Conservation (phyloP, 2,113 vertebrate species). For the Corynorhinus townsendii region DNA sequence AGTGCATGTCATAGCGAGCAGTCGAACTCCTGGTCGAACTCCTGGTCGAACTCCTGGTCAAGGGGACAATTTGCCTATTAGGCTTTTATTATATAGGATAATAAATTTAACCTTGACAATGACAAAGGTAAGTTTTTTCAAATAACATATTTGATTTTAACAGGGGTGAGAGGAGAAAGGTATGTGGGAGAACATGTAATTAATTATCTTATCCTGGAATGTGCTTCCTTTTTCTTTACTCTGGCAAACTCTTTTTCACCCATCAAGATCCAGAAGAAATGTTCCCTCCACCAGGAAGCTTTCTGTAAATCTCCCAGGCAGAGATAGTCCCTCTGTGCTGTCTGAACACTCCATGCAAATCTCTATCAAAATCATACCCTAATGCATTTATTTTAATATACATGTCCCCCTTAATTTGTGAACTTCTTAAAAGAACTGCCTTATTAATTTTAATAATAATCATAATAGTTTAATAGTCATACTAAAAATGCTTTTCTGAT, state of each 20-base stretch:
- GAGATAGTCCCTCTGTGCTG: background rate
- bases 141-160: slow-evolving; percentile 11
- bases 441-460: background rate
- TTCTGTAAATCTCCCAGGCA: background rate
- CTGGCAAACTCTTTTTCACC: background rate
- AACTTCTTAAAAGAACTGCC: background rate
- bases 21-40: too few relatives aligned
- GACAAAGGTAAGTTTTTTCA: slow-evolving; percentile 33
- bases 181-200: background rate
- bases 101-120: slow-evolving; percentile 5
- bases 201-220: background rate
- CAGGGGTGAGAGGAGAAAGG: background rate
- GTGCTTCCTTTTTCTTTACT: background rate
- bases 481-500: background rate
- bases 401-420: background rate
- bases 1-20: too few relatives aligned
- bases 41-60: too few relatives aligned
- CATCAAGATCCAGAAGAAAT: background rate
- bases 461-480: background rate
- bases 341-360: background rate
- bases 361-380: background rate
- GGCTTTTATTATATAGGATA: background rate
- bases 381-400: background rate
- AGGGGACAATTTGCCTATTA: too few relatives aligned
- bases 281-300: background rate